These are phyloP conservation scores for Heliocidaris tuberculata DNA, from an alignment of 35 echinoderm and acorn worm genomes.

Conservation along the genomic window DNA sequence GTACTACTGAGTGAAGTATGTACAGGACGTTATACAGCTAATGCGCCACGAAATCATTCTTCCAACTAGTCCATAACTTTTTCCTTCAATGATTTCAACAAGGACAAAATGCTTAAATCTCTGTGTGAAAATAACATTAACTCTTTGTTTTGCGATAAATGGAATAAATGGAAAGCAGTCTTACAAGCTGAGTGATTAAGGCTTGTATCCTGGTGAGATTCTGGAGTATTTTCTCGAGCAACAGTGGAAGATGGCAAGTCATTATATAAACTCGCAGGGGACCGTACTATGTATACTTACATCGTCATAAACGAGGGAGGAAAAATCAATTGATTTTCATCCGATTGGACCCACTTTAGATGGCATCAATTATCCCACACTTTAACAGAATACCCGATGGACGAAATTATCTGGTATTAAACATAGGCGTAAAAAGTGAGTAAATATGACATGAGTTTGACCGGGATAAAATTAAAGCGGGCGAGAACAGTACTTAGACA, in stretches of 20 bases:
- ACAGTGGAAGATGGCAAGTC: not conserved
- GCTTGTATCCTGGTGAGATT: not conserved
- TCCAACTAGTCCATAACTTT: too few species aligned
- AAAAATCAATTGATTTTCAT: not conserved
- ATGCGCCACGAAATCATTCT: too few species aligned
- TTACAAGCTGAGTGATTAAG: not conserved
- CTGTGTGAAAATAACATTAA: not conserved
- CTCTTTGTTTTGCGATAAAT: not conserved
- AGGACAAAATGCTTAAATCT: not conserved
- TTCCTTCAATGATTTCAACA: not conserved
- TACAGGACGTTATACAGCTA: too few species aligned
- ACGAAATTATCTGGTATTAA: not conserved
- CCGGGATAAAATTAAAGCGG: not conserved
- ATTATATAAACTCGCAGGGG: not conserved
- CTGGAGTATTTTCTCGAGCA: not conserved
- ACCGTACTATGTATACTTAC: not conserved
- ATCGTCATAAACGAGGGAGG: not conserved
- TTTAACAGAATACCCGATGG: not conserved
- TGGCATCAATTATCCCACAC: not conserved
- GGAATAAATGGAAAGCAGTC: constrained; percentile 3
- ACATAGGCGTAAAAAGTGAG: not conserved
- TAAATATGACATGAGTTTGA: not conserved
- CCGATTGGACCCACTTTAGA: not conserved
- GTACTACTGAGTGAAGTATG: too few species aligned
- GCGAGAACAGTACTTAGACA: not conserved